A percentile compares a stretch with the other conserved stretches of the same genome.
These are phyloP conservation scores for Coranthus polyacanthus DNA, from an alignment of 2,797 vertebrate species.

Conservation along the genomic window DNA sequence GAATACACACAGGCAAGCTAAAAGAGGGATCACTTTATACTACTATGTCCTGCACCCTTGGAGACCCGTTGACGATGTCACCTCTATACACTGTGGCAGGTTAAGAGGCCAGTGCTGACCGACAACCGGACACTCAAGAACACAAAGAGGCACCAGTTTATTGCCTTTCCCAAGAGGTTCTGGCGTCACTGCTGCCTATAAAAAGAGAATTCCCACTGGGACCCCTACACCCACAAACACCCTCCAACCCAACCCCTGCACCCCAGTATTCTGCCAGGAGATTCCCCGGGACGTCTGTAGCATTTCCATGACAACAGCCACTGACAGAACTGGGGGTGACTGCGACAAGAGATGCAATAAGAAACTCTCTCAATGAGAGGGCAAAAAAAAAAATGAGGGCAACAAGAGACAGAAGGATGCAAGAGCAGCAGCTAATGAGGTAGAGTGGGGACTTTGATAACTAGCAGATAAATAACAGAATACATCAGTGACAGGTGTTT, in stretches of 20 bases:
- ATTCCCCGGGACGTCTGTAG: slow-evolving; percentile 77
- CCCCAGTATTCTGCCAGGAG: slow-evolving; percentile 77
- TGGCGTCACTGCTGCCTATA: slow-evolving; percentile 85
- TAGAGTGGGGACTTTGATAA: slow-evolving; percentile 15
- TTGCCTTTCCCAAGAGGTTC: slow-evolving; percentile 84
- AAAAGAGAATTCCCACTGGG: slow-evolving; percentile 85
- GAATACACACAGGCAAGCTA: slow-evolving; percentile 37
- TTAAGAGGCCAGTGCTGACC: slow-evolving; percentile 78
- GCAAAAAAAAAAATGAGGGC: slow-evolving; percentile 40
- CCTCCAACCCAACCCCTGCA: slow-evolving; percentile 66
- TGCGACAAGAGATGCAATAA: slow-evolving; percentile 71
- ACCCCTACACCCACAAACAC: slow-evolving; percentile 74
- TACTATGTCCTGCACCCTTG: slow-evolving; percentile 50
- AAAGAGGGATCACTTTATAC: slow-evolving; percentile 49
- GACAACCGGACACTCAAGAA: slow-evolving; percentile 76
- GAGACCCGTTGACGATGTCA: slow-evolving; percentile 75
- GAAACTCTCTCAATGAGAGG: slow-evolving; percentile 15
- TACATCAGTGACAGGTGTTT: neutral
- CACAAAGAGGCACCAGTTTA: slow-evolving; percentile 84
- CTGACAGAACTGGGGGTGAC: slow-evolving; percentile 64
- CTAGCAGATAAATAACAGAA: neutral
- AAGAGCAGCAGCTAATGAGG: slow-evolving; percentile 41
- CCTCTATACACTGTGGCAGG: slow-evolving; percentile 65
- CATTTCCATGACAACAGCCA: slow-evolving; percentile 84
- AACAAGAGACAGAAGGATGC: slow-evolving; percentile 51